A percentile compares a stretch with the other conserved stretches of the same genome.
Evolutionary conservation across 2,797 vertebrate species (phyloP).

Genomic region (Sebastes ruberrimus): DNA sequence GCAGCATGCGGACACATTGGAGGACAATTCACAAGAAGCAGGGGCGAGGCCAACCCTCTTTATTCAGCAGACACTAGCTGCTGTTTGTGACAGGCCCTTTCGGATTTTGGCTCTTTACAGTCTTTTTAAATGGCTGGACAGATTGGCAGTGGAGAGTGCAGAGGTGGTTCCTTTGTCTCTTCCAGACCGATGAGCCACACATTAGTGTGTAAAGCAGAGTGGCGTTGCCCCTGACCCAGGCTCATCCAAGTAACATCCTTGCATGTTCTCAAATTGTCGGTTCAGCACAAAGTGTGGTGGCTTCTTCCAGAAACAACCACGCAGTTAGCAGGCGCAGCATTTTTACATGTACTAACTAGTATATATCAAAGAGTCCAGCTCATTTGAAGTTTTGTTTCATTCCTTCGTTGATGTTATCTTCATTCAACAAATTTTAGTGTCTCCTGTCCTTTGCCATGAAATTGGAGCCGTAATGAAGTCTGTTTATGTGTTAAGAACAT

Average conservation of each 20-base stretch:
- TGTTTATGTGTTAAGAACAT: neutral
- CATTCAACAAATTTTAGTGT: neutral
- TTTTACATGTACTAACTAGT: neutral
- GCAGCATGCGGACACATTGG: slow-evolving; percentile 6
- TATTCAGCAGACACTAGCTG: neutral
- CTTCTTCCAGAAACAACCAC: neutral
- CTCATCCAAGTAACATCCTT: neutral
- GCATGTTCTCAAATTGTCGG: neutral
- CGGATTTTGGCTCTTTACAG: neutral
- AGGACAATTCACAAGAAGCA: slow-evolving; percentile 17
- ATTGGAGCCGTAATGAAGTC: neutral
- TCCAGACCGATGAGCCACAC: neutral
- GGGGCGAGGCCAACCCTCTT: neutral
- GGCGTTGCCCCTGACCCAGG: neutral
- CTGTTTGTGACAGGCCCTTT: neutral
- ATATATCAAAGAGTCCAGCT: neutral
- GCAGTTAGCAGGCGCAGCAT: neutral
- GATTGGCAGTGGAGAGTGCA: neutral
- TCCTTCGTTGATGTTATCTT: neutral
- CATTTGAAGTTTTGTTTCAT: neutral
- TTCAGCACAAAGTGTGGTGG: neutral
- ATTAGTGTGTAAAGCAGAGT: neutral
- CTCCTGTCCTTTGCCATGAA: neutral
- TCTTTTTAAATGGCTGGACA: neutral
- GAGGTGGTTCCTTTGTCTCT: neutral